Evolutionary conservation across 2,797 vertebrate genomes (phyloP).

Genomic region (Notolepis coatsorum): DNA sequence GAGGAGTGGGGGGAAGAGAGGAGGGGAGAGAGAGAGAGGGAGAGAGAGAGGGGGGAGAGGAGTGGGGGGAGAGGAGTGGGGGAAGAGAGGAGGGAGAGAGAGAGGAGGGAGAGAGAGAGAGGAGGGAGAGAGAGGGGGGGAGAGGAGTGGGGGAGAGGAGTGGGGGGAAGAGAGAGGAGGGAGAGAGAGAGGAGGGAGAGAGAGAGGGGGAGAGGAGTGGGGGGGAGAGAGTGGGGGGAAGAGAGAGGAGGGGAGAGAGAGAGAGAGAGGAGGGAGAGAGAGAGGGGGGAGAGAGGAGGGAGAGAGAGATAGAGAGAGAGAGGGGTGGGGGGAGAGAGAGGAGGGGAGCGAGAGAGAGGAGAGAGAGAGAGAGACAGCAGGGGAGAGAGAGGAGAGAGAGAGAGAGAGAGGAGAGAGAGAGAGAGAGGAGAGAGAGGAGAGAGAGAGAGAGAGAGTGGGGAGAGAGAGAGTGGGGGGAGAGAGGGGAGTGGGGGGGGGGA

Average conservation of each 20-base stretch:
- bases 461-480: no score
- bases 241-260: not conserved
- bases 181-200: not conserved
- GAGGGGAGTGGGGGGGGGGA: no score
- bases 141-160: no score
- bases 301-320: no score
- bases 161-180: not conserved
- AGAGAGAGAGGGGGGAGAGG: not conserved
- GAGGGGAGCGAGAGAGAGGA: no score
- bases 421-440: not conserved
- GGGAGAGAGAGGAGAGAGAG: not conserved
- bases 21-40: not conserved
- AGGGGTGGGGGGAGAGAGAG: no score
- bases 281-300: no score
- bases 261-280: not conserved
- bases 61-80: no score
- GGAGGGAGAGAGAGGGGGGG: not conserved
- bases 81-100: not conserved
- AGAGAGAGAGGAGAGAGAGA: not conserved
- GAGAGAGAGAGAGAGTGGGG: conserved; percentile 11
- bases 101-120: conserved; percentile 3
- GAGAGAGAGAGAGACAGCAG: no score
- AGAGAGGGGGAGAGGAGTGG: no score
- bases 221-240: no score
- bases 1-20: not conserved